Evolutionary conservation across 2,797 vertebrate genomes (phyloP).

Genomic region (Rhadinocentrus ornatus): DNA sequence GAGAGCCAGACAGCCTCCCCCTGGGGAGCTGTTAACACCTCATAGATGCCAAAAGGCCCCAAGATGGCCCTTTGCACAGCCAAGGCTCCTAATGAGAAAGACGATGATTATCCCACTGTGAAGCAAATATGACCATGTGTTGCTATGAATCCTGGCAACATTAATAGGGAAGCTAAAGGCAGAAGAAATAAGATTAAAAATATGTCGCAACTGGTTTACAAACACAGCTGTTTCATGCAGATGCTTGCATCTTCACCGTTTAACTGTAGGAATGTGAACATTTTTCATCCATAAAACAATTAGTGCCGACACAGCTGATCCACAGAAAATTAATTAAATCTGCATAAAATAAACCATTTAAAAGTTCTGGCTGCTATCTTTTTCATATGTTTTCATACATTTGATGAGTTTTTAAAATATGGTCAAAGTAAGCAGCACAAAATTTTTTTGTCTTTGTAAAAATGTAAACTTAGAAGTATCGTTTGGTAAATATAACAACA

Average conservation of each 20-base stretch:
- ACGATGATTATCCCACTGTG: slow-evolving; percentile 73
- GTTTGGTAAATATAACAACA: neutral
- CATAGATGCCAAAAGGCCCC: slow-evolving; percentile 88
- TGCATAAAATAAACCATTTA: slow-evolving; percentile 48
- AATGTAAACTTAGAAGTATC: neutral
- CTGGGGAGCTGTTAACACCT: slow-evolving; percentile 90
- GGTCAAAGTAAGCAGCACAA: neutral
- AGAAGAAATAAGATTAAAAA: slow-evolving; percentile 15
- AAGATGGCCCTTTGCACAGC: slow-evolving; percentile 59
- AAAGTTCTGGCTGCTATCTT: slow-evolving; percentile 3
- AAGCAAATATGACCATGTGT: slow-evolving; percentile 67
- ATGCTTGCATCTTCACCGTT: slow-evolving; percentile 4
- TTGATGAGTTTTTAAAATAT: neutral
- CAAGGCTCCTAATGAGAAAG: slow-evolving; percentile 77
- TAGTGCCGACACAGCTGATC: slow-evolving; percentile 55
- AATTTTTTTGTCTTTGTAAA: neutral
- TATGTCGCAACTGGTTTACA: neutral
- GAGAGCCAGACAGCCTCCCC: slow-evolving; percentile 79
- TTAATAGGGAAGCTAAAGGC: slow-evolving; percentile 18
- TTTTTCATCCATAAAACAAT: slow-evolving; percentile 54
- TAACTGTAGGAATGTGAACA: slow-evolving; percentile 35
- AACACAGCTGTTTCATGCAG: neutral
- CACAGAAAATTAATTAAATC: slow-evolving; percentile 56
- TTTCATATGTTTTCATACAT: neutral
- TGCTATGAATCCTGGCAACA: slow-evolving; percentile 60